Evolutionary conservation across 2,888 invertebrate genomes (phyloP), one percentile per base, ranked within the genome.

Genomic region (Penaeus monodon): DNA sequence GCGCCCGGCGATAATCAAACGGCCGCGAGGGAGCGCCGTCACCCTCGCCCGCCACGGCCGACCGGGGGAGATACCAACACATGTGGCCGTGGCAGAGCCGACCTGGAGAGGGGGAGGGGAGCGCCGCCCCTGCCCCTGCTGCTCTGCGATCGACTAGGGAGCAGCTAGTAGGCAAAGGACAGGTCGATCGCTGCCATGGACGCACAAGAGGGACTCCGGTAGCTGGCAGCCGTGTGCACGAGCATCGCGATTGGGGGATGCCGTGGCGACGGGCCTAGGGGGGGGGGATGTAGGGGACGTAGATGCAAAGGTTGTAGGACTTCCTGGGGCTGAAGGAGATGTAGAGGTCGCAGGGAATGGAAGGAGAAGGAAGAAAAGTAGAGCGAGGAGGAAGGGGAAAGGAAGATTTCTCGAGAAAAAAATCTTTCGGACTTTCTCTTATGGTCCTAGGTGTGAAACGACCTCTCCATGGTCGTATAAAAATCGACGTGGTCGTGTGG

Each of bases 1-100:
- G 82, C 82, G 70, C 82, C 82, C 81, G 64, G 82, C 73, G 82
- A 74, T 82, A 82, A 82, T 82, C 82, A 82, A 82, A 74, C 82
- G 74, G 57, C 81, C 82, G 73, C 74, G 44, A 44, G 82, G 82
- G 82, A 82, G 73, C 73, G 57, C 29, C 2, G 66, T 38, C 76
- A 38, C 76, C 76, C 57, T 77, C 49, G 49, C 24, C 77, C 20
- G 57, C 49, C n/a, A 57, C 57, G 57, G 12, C 27, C n/a, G 8
- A 24, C 76, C 24, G 27, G n/a, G 33, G 79, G 65, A 65, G 64
- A 27, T 79, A 65, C 64, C 79, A 65, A 20, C 64, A 65, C 64
- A 65, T 29, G 12, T n/a, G 27, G 29, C 29, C 63, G 77, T 63
- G 77, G 77, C 77, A 63, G 29, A 63, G 77, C 65, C 17, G 80